Evolutionary conservation across 1,140 invertebrate species (phyloP).

Genomic region (Sycobia sp.): DNA sequence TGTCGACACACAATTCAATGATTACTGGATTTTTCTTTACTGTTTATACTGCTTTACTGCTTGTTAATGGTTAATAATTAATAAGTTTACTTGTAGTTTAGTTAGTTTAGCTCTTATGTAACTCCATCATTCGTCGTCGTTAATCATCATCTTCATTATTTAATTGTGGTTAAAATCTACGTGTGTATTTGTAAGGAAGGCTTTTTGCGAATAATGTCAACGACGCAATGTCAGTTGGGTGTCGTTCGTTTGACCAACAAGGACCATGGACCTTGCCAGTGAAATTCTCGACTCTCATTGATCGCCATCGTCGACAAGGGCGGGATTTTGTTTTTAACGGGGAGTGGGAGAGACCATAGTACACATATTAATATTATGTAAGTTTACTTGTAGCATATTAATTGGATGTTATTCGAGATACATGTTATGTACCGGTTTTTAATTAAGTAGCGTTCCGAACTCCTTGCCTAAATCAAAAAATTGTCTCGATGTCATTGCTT

Average conservation of each 20-base stretch:
- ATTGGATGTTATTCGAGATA: conserved; percentile 60
- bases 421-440: conserved; percentile 41
- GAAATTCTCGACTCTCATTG: conserved; percentile 32
- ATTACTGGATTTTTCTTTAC: conserved; percentile 59
- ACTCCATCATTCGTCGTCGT: conserved; percentile 52
- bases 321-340: conserved; percentile 41
- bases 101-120: conserved; percentile 62
- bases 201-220: background rate
- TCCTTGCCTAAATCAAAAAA: conserved; percentile 59
- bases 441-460: conserved; percentile 59
- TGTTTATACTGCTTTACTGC: conserved; percentile 64
- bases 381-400: conserved; percentile 62
- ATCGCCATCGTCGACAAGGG: conserved; percentile 39
- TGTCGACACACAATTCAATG: conserved; percentile 65
- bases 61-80: conserved; percentile 64
- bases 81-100: conserved; percentile 64
- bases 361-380: conserved; percentile 62
- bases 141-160: conserved; percentile 52
- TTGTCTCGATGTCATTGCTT: conserved; percentile 37
- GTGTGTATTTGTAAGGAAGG: conserved; percentile 48
- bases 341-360: conserved; percentile 64
- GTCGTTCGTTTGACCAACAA: conserved; percentile 11
- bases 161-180: conserved; percentile 61
- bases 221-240: too few species aligned
- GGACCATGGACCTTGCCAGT: background rate